Base-by-base conservation (phyloP, 2,797 vertebrate genomes). In the Echiichthys vipera region DNA sequence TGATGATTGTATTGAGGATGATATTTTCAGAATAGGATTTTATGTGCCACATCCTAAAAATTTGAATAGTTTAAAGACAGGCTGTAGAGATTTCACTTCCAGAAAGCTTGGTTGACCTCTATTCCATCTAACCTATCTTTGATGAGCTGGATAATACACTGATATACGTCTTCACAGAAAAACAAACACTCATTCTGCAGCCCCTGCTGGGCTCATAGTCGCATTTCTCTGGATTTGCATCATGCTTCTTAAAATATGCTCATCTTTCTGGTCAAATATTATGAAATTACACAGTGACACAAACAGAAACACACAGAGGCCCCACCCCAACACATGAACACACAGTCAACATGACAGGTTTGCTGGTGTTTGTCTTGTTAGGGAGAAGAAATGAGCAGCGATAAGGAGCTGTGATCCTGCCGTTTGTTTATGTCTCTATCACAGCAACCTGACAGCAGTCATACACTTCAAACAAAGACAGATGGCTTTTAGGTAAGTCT, bases 381-480 rank as follows among this genome's bases (percentile, higher is more conserved):
- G 74, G 78, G 83, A 81, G 79, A 71, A 80, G 85, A 76, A 85
- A 84, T 79, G 83, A 88, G 72, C 51, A 40, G 78, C 63, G 84
- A 89, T 89, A 80, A 89, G 88, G 65, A 81, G 79, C 80, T 61
- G 78, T 82, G 84, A 89, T 90, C 83, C 80, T 74, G 65, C 59
- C 83, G 85, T 89, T 88, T 90, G 87, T 85, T 85, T 87, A 71
- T 30, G 74, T 85, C 84, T 91, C 80, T 53, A 84, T 89, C 85
- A 67, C 86, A 69, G 74, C 56, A 69, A 42, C 83, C 84, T 86
- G 87, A 87, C 84, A 83, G 77, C 83, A 73, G 66, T 82, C 80
- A 78, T 55, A 76, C 72, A 81, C 72, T 25, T 73, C 81, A 89
- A 87, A 89, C 81, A 89, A 71, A 77, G 71, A 81, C 83, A 84